phyloP scores from a whole-genome alignment of 2,888 invertebrate genomes.

The Eristalis tenax region DNA sequence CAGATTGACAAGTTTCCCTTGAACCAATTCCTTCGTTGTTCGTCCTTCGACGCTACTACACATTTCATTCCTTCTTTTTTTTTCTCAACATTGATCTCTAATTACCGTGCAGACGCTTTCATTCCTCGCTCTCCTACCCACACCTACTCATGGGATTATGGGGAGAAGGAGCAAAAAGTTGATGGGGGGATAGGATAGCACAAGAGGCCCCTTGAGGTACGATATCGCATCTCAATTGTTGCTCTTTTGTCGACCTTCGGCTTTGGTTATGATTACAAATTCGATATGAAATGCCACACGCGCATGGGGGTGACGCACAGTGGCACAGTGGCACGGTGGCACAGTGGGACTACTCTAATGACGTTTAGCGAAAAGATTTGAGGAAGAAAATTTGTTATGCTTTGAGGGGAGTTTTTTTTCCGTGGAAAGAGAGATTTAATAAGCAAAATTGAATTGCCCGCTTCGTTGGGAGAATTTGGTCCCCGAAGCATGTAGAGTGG shows the following conservation, averaged over 20 bases:
- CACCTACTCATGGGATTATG: slow-evolving; percentile 8
- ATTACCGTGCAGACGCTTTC: slow-evolving; percentile 33
- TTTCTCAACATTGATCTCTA: slow-evolving; percentile 30
- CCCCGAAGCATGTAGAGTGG: too few species aligned
- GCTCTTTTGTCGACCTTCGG: neutral
- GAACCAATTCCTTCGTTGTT: neutral
- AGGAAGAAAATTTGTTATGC: slow-evolving; percentile 9
- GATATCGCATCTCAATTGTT: neutral
- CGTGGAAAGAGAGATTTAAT: neutral
- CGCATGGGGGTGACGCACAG: neutral
- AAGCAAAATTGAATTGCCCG: slow-evolving; percentile 17
- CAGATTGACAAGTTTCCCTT: slow-evolving; percentile 42
- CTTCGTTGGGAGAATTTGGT: neutral
- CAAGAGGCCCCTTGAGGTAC: neutral
- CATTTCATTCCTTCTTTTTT: too few species aligned
- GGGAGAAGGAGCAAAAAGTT: neutral
- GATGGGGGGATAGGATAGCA: too few species aligned
- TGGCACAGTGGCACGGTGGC: neutral
- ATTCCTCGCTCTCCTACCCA: neutral
- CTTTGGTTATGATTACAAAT: neutral
- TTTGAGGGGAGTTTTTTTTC: neutral
- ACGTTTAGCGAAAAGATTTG: slow-evolving; percentile 41
- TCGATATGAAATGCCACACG: neutral
- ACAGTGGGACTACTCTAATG: slow-evolving; percentile 46
- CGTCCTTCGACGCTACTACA: neutral